Evolutionary conservation across 2,797 vertebrate genomes (phyloP), one percentile per base, ranked within the genome.

Genomic region (Eulemur rubriventer): DNA sequence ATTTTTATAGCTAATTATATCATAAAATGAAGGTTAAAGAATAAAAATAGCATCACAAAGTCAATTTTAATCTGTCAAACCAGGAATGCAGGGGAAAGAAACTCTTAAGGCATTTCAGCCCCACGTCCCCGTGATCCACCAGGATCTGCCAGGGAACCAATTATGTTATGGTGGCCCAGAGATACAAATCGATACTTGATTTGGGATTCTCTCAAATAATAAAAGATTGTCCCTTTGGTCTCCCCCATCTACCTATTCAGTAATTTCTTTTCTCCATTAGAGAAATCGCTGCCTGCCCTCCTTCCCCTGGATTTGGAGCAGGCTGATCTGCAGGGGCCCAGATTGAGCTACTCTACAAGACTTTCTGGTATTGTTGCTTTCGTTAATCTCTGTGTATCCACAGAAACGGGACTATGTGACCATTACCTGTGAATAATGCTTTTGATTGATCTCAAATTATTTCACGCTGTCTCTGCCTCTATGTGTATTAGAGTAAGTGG

Each of bases 351-450:
- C 59, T 73, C 41, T 22, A 41, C 1, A 10, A 33, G 55, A 65
- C 81, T 92, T 70, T 6, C 38, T 76, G 7, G 24, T 50, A 91
- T 78, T 72, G 76, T 82, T 65, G 79, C 76, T 70, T 43, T 73
- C 41, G 10, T 63, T 96, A 95, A 97, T 97, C 96, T 95, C 91
- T 41, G 14, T 0, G 35, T 50, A 82, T 26, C 91, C 86, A 96
- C 92, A 93, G 86, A 98, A 93, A 95, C 59, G 0, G 88, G 72
- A 97, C 98, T 96, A 96, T 97, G 72, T 96, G 97, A 1, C 96
- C 97, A 93, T 97, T 97, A 96, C 94, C 79, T 96, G 97, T 95
- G 84, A 92, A 95, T 83, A 97, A 93, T 90, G 79, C 96, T 84
- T 92, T 95, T 69, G 95, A 98, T 89, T 93, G 95, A 95, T 95